Percentiles rank a stretch among this genome's conserved stretches.
Conservation (phyloP, 2,888 invertebrate genomes). For the Sicus ferrugineus region DNA sequence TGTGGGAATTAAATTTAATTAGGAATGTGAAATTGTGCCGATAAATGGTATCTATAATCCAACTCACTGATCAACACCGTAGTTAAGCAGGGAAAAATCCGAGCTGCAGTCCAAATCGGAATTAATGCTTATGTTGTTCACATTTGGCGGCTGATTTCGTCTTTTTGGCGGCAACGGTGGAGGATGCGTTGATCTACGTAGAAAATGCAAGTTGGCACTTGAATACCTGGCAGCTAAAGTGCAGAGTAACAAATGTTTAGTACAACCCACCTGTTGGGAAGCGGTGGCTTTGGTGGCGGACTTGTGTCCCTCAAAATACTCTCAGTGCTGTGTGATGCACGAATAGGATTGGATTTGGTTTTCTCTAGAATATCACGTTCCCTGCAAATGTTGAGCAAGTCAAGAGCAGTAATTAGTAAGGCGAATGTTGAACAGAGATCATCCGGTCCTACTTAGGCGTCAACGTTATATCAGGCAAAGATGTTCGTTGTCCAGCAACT, state of each 20-base stretch:
- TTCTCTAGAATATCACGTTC: constrained; percentile 64
- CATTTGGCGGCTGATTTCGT: constrained; percentile 64
- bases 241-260: not conserved
- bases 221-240: not conserved
- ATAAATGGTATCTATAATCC: not conserved
- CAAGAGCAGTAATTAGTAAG: not conserved
- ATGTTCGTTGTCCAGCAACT: constrained; percentile 71
- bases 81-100: constrained; percentile 71
- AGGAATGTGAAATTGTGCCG: not conserved
- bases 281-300: constrained; percentile 89
- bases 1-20: too few relatives aligned
- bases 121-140: constrained; percentile 57
- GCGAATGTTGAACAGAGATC: constrained; percentile 49
- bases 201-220: not conserved
- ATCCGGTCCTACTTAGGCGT: constrained; percentile 78
- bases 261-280: constrained; percentile 74
- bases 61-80: constrained; percentile 70
- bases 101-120: constrained; percentile 59
- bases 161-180: constrained; percentile 84
- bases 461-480: constrained; percentile 81
- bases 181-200: constrained; percentile 67
- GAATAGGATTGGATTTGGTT: constrained; percentile 69
- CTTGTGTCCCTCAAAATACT: constrained; percentile 77
- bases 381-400: constrained; percentile 37
- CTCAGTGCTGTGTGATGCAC: constrained; percentile 83